These are phyloP conservation scores for Harpalus rufipes DNA, from an alignment of 2,888 invertebrate genomes.

Conservation along the genomic window DNA sequence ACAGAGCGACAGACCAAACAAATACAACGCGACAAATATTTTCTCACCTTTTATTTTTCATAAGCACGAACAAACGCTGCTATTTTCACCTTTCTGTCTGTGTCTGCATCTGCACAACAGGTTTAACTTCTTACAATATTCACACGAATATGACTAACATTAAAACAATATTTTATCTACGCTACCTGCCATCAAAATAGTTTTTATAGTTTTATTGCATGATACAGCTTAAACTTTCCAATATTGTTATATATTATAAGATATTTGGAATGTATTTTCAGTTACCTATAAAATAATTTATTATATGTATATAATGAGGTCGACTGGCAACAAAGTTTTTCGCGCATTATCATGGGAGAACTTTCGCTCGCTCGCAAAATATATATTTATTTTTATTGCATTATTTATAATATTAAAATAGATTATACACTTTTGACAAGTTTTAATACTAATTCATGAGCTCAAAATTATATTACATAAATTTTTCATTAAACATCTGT, in stretches of 20 bases:
- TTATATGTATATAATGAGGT: too few relatives aligned
- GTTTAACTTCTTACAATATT: neutral
- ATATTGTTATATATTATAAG: neutral
- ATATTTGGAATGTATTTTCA: neutral
- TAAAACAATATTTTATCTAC: constrained; percentile 33
- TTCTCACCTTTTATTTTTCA: constrained; percentile 46
- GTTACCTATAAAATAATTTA: too few relatives aligned
- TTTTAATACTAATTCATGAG: too few relatives aligned
- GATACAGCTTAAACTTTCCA: neutral
- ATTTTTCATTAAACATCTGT: too few relatives aligned
- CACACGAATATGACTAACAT: constrained; percentile 34
- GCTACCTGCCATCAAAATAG: neutral
- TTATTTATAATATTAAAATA: too few relatives aligned
- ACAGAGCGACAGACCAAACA: constrained; percentile 25
- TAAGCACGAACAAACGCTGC: constrained; percentile 41
- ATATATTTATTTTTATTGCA: too few relatives aligned
- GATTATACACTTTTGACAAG: too few relatives aligned
- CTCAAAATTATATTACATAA: too few relatives aligned
- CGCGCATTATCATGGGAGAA: too few relatives aligned
- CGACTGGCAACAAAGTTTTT: too few relatives aligned
- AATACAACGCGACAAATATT: constrained; percentile 39
- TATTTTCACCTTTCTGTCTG: constrained; percentile 27
- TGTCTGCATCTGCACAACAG: constrained; percentile 16
- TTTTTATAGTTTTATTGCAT: neutral
- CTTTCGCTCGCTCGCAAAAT: too few relatives aligned